These are phyloP conservation scores for Bubo scandiacus DNA, from an alignment of 2,113 vertebrate species.

Conservation along the genomic window DNA sequence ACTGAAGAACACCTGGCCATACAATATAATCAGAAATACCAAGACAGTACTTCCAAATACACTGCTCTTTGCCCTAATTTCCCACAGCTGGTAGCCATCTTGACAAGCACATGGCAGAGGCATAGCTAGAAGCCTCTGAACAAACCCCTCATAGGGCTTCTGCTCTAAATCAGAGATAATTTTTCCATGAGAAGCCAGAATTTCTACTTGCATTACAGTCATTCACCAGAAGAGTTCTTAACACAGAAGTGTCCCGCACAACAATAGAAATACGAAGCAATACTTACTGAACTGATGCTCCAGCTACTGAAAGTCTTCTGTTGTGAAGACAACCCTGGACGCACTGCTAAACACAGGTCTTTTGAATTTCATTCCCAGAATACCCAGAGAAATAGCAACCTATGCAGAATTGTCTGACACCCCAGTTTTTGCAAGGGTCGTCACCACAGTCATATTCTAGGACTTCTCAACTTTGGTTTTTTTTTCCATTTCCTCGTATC, in stretches of 20 bases:
- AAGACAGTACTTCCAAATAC: not conserved
- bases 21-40: not conserved
- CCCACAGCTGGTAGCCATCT: not conserved
- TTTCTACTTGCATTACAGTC: not conserved
- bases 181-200: not conserved
- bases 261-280: not conserved
- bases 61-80: not conserved
- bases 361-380: not conserved
- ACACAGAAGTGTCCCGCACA: not conserved
- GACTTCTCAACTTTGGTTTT: not conserved
- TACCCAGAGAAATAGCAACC: not conserved
- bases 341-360: not conserved
- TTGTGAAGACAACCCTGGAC: not conserved
- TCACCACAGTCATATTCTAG: not conserved
- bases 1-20: not conserved
- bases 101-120: not conserved
- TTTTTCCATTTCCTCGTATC: not conserved
- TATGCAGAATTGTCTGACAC: not conserved
- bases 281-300: not conserved
- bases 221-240: not conserved
- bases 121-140: not conserved
- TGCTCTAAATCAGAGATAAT: not conserved
- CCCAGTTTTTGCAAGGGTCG: not conserved
- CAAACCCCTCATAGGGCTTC: not conserved
- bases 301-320: not conserved